Evolutionary conservation across 2,113 vertebrate genomes (phyloP), one percentile per base, ranked within the genome.

Genomic region (Myxocyprinus asiaticus): DNA sequence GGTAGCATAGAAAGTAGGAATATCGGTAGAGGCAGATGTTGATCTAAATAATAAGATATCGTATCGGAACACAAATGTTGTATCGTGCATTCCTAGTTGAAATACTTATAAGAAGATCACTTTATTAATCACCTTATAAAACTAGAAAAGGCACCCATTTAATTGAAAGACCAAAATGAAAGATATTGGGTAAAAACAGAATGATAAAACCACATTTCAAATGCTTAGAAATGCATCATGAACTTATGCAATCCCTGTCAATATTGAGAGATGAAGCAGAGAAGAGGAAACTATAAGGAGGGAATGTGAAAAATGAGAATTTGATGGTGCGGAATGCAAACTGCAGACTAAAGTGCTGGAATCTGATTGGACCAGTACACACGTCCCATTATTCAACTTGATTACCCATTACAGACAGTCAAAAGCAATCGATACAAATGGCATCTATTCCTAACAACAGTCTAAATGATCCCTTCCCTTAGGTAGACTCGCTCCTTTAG

Each of bases 321-420:
- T 9, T 47, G n/a, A 61, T 48, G 9, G 6, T 61, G 22, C 64
- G 47, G 73, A 76, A 76, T 76, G 73, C 44, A 64, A 51, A 76
- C 61, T 64, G 8, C 0, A 33, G 22, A 33, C 1, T 33, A 53
- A 9, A 45, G 9, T 11, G 6, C 5, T 47, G 7, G 45, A 75
- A 14, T n/a, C 12, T 1, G 59, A 64, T 22, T 43, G 15, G 50
- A 64, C 56, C 0, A 64, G 48, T 62, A 56, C 61, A 45, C 48
- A 55, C 48, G 45, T 64, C 55, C 9, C 14, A 72, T 72, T 72
- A 59, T 78, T 72, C 58, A 63, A 47, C 22, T 53, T 45, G 45
- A 78, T 78, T 44, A 63, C 65, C 70, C 15, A 44, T 65, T 79
- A 65, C 8, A n/a, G 50, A n/a, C n/a, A n/a, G n/a, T 72, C 42